Evolutionary conservation across 2,113 vertebrate genomes (phyloP), one percentile per base, ranked within the genome.

Genomic region (Motacilla alba): DNA sequence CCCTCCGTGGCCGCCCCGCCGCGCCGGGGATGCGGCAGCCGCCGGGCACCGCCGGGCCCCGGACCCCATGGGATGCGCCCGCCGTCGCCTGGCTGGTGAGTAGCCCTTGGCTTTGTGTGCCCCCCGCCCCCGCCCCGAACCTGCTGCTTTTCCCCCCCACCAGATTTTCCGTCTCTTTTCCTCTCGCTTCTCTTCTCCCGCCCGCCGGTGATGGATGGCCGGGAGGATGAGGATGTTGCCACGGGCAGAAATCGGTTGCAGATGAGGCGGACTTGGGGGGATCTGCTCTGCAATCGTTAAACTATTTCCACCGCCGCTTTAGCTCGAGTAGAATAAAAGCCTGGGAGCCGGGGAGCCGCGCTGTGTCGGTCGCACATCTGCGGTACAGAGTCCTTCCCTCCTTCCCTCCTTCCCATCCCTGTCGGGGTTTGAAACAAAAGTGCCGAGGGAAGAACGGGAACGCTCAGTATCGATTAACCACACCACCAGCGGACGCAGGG

Each of bases 21-120:
- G 70, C 59, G 82, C 83, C 83, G 60, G 58, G 93, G 89, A 86
- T 94, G 93, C 94, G 87, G 94, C 94, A 91, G 69, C 88, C 94
- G 80, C 84, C 85, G 94, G 91, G 72, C 77, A 83, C 72, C 56
- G 88, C 91, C 59, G 94, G 91, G 91, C 85, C 94, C 74, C 94
- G 90, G 49, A 76, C 35, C 83, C 91, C 88, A 88, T 74, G 93
- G 96, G 90, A 94, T 95, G 68, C 17, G 50, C 69, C 80, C 87
- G 58, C 72, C 73, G 75, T 64, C 81, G 27, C 73, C 92, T 77
- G 76, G 52, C 62, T 55, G 95, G 96, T 96, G 93, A 96, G 96
- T 96, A 94, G 43, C 73, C 50, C 67, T 47, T 1, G 86, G 77
- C 86, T 87, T 87, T 86, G 94, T 87, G 85, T 31, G 44, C 8